Percentiles rank a stretch among this genome's conserved stretches.
phyloP scores from a whole-genome alignment of 2,113 vertebrate genomes.

The Taurulus bubalis region DNA sequence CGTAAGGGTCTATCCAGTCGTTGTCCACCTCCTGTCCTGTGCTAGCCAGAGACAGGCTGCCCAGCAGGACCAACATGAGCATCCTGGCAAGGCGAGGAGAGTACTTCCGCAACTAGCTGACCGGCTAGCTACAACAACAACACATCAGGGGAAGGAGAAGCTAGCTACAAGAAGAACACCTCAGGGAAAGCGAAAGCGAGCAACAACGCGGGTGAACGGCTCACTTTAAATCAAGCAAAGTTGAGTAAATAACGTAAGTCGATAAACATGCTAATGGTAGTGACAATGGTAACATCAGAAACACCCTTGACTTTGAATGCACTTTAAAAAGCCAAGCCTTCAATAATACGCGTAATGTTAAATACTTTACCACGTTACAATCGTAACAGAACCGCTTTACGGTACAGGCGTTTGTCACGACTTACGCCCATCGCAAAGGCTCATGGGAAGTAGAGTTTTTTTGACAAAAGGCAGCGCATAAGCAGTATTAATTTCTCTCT shows the following conservation, averaged over 20 bases:
- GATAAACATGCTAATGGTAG: not conserved
- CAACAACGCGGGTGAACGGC: not conserved
- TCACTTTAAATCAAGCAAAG: not conserved
- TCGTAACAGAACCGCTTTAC: not conserved
- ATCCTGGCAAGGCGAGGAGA: slow-evolving; percentile 17
- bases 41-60: slow-evolving; percentile 27
- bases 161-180: not conserved
- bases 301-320: not conserved
- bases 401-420: accelerated
- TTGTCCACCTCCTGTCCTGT: slow-evolving; percentile 31
- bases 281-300: not conserved
- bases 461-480: not conserved
- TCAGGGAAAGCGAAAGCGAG: not conserved
- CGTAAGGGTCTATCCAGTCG: slow-evolving; percentile 79
- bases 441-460: slow-evolving; percentile 21
- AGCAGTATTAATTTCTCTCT: not conserved
- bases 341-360: not conserved
- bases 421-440: not conserved
- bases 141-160: not conserved
- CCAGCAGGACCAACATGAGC: slow-evolving; percentile 22
- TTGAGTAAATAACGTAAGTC: not conserved
- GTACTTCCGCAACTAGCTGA: not conserved
- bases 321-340: accelerated
- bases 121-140: too few species aligned
- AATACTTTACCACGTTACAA: accelerated